These are phyloP conservation scores for Sebastes vulpes DNA, from an alignment of 2,797 vertebrate genomes.

Conservation along the genomic window DNA sequence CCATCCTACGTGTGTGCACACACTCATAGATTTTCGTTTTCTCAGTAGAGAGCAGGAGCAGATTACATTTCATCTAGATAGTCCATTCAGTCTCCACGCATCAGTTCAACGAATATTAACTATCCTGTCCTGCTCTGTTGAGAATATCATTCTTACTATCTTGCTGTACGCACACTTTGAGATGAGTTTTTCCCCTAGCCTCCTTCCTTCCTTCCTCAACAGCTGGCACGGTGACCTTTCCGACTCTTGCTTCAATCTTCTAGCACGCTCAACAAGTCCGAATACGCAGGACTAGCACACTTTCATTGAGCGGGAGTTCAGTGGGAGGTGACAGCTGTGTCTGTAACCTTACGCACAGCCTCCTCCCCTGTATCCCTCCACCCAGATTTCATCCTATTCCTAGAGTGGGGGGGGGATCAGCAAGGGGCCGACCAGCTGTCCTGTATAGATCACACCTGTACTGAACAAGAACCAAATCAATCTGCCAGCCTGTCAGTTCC, in stretches of 20 bases:
- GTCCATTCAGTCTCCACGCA: not conserved
- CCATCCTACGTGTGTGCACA: not conserved
- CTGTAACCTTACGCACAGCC: conserved; percentile 63
- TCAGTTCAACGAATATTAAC: not conserved
- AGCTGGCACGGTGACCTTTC: conserved; percentile 56
- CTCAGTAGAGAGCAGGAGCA: not conserved
- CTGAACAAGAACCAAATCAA: conserved; percentile 46
- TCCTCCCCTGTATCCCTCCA: conserved; percentile 39
- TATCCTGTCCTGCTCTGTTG: not conserved
- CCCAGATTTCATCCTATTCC: conserved; percentile 42
- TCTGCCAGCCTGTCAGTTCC: conserved; percentile 30
- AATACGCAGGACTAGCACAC: conserved; percentile 16
- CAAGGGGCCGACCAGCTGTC: conserved; percentile 53
- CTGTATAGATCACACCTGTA: conserved; percentile 67
- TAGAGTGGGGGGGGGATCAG: not conserved
- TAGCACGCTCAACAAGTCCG: conserved; percentile 21
- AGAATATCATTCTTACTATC: not conserved
- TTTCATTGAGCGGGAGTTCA: conserved; percentile 55
- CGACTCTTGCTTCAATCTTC: conserved; percentile 29
- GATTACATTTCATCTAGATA: not conserved
- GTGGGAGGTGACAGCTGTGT: conserved; percentile 73
- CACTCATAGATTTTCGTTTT: not conserved
- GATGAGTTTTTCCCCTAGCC: not conserved
- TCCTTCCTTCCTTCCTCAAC: conserved; percentile 8
- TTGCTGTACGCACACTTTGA: not conserved